Base-by-base conservation (phyloP, 2,888 invertebrate species). In the Xylota sylvarum region DNA sequence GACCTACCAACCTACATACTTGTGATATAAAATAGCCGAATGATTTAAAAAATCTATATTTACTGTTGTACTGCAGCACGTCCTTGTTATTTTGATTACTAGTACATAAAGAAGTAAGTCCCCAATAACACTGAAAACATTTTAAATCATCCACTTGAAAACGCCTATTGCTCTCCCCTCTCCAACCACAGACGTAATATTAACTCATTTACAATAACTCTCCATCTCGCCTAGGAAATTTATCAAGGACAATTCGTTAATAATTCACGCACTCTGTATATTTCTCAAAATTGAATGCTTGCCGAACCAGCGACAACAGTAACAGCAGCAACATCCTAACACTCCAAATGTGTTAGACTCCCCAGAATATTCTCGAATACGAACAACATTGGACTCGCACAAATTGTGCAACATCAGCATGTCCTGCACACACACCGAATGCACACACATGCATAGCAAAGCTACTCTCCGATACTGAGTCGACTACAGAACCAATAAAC, bases 211-310 rank as follows among this genome's bases (percentile, higher is more conserved):
- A 35, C 72, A 58, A 58, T 48, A 46, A 48, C 23, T 19, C 72
- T 35, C 46, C 32, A 56, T 7, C 19, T 46, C 2, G 48, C 7
- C n/a, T 17, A 73, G 23, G 81, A 65, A 76, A 86, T 86, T 82
- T 82, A 82, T 86, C 86, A 82, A 78, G 86, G 82, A 81, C 73
- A 86, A 82, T 86, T 81, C 77, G 81, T 86, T 86, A 86, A 81
- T 77, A 81, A 86, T 86, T 81, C 81, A 77, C 73, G 81, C 81
- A 78, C 64, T 82, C 70, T 82, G 77, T 73, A 73, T 77, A 77
- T 81, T 86, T 60, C 85, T 81, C 77, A 72, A 73, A 72, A 81
- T 67, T 64, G 77, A 86, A 81, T 82, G 60, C 72, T 37, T n/a
- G 5, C 40, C 40, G 14, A 23, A 4, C 9, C 23, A 58, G 27